Conservation (phyloP, 2,113 vertebrate genomes). For the Bungarus multicinctus region DNA sequence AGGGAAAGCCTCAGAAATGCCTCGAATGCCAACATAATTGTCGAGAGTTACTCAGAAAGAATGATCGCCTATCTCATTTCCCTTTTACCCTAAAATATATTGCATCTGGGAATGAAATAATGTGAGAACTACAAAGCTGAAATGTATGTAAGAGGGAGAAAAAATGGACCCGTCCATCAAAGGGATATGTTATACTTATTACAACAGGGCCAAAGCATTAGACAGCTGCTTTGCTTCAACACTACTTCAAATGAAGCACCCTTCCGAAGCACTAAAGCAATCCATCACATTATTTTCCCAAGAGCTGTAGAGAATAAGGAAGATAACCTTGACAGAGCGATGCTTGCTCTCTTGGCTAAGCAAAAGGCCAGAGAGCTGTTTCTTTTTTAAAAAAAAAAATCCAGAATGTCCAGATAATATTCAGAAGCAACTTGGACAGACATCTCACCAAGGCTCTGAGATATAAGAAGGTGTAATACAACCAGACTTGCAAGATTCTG, state of each 20-base stretch:
- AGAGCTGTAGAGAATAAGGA: not conserved
- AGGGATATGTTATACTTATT: not conserved
- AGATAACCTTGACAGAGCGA: not conserved
- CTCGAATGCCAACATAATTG: not conserved
- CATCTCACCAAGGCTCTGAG: not conserved
- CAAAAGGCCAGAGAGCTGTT: not conserved
- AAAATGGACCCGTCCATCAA: not conserved
- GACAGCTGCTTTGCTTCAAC: not conserved
- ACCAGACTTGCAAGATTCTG: not conserved
- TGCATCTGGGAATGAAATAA: not conserved
- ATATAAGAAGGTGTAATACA: not conserved
- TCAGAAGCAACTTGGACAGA: not conserved
- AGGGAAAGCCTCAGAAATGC: not conserved
- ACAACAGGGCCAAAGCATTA: not conserved
- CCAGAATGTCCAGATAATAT: not conserved
- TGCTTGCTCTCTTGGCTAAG: not conserved
- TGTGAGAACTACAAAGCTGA: not conserved
- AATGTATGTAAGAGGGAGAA: not conserved
- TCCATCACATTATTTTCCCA: not conserved
- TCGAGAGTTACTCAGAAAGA: not conserved
- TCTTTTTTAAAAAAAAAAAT: not conserved
- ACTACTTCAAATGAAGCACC: not conserved
- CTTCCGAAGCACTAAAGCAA: not conserved
- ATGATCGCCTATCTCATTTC: not conserved
- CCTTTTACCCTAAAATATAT: not conserved